Percentiles rank a stretch among this genome's conserved stretches.
Evolutionary conservation across 37 sponge, comb jelly and placozoan species (phyloP).

Genomic region (Crambe crambe): DNA sequence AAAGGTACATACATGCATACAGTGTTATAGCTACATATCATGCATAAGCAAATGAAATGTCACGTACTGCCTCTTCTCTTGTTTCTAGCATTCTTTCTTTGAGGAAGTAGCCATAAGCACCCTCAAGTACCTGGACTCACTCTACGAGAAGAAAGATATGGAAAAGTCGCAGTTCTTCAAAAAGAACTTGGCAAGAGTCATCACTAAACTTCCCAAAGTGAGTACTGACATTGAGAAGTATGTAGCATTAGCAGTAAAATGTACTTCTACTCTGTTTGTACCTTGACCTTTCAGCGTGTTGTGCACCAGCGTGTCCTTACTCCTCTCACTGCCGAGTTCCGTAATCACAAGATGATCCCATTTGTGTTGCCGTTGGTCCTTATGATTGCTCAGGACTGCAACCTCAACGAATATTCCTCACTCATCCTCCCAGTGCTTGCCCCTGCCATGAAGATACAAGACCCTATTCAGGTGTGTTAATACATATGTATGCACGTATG

Average conservation of each 20-base stretch:
- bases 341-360: slow-evolving; percentile 82
- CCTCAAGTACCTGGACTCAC: slow-evolving; percentile 73
- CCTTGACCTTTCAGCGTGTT: slow-evolving; percentile 47
- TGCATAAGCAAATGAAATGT: too few species aligned
- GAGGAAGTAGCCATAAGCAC: slow-evolving; percentile 55
- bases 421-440: slow-evolving; percentile 60
- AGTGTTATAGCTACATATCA: background rate
- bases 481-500: background rate
- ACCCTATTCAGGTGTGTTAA: slow-evolving; percentile 82
- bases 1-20: slow-evolving; percentile 44
- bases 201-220: slow-evolving; percentile 76
- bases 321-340: slow-evolving; percentile 64
- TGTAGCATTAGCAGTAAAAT: background rate
- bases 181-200: slow-evolving; percentile 56
- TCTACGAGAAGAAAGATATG: slow-evolving; percentile 72
- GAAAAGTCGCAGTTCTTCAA: slow-evolving; percentile 91
- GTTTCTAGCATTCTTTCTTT: slow-evolving; percentile 68
- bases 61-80: slow-evolving; percentile 23
- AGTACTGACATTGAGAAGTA: background rate
- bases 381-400: slow-evolving; percentile 80
- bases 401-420: slow-evolving; percentile 53
- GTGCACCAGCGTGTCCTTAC: slow-evolving; percentile 70
- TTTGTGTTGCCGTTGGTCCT: slow-evolving; percentile 80
- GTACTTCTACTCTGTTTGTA: background rate
- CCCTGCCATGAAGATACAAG: slow-evolving; percentile 68